Base-by-base conservation (phyloP, 2,888 invertebrate genomes). In the Eueremaeus valkanovi region DNA sequence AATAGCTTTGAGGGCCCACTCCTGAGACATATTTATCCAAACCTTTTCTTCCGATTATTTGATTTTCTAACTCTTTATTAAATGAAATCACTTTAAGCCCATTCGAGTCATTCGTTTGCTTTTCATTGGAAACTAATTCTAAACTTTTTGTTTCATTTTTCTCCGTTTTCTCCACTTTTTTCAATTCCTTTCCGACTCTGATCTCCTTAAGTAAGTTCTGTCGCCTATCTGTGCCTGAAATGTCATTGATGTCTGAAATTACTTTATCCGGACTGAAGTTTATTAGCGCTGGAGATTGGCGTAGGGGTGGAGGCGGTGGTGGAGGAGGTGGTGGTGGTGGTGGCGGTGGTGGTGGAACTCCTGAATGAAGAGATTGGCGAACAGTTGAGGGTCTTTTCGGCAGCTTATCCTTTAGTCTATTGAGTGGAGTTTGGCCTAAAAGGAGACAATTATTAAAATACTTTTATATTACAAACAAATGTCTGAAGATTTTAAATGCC, bases 401-500 rank as follows among this genome's bases (percentile, higher is more conserved):
- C 27, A 45, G 70, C 3, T 70, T 70, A 21, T 70, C 42, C 27
- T 70, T 70, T 16, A 70, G 70, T 70, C 70, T 42, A 29, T 27
- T 42, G 70, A 70, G 70, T 70, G 70, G 42, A 70, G 70, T 70
- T 70, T 70, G 70, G 45, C 70, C 70, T 70, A 45, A 70, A 45
- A 8, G 3, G 3, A 24, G 16, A 70, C 24, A 40, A 18, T 11
- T 27, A 2, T 63, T 31, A 33, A 3, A 36, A 31, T 61, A 1
- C 11, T 27, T 63, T 63, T 5, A 11, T 36, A 5, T 36, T 36
- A 63, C 31, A 29, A 63, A 29, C 16, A 61, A 24, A 31, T 1
- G 3, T 18, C 13, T n/a, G 18, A 33, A 36, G 2, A 29, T n/a
- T 36, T 3, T 11, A 18, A 68, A 70, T 70, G 70, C 70, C 70